phyloP scores from a whole-genome alignment of 2,888 invertebrate genomes.

The Muschampia plurimacula region DNA sequence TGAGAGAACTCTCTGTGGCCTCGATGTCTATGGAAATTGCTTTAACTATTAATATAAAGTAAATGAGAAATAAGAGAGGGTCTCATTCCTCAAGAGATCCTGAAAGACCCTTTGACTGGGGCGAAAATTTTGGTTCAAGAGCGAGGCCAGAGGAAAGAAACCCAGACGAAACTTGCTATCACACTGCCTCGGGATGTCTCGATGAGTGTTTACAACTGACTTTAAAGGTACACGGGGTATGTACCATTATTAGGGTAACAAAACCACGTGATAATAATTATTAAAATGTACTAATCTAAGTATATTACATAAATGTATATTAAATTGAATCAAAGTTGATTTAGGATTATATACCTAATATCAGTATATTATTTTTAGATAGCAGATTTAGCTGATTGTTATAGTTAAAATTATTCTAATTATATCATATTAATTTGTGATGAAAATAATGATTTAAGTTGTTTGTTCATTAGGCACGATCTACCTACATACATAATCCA shows the following conservation, averaged over 20 bases:
- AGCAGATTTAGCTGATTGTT: conserved; percentile 55
- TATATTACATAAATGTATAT: conserved; percentile 59
- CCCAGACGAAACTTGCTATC: neutral
- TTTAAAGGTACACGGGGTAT: conserved; percentile 47
- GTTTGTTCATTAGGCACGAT: conserved; percentile 61
- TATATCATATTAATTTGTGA: conserved; percentile 65
- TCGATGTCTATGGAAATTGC: too few relatives aligned
- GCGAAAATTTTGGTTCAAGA: too few relatives aligned
- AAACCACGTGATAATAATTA: conserved; percentile 81
- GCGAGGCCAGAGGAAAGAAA: too few relatives aligned
- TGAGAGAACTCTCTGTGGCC: neutral
- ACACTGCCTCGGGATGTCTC: neutral
- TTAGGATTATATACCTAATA: conserved; percentile 56
- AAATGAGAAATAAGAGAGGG: too few relatives aligned
- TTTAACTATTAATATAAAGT: too few relatives aligned
- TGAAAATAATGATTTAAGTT: conserved; percentile 74
- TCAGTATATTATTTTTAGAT: conserved; percentile 55
- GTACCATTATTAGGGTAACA: conserved; percentile 63
- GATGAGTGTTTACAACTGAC: neutral
- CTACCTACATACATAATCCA: neutral
- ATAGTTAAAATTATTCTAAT: conserved; percentile 53
- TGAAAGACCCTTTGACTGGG: too few relatives aligned
- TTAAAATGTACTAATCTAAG: conserved; percentile 68
- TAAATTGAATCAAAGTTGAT: conserved; percentile 56
- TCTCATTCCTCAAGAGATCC: too few relatives aligned